Evolutionary conservation across 2,888 invertebrate genomes (phyloP).

Genomic region (Melanostoma mellinum): DNA sequence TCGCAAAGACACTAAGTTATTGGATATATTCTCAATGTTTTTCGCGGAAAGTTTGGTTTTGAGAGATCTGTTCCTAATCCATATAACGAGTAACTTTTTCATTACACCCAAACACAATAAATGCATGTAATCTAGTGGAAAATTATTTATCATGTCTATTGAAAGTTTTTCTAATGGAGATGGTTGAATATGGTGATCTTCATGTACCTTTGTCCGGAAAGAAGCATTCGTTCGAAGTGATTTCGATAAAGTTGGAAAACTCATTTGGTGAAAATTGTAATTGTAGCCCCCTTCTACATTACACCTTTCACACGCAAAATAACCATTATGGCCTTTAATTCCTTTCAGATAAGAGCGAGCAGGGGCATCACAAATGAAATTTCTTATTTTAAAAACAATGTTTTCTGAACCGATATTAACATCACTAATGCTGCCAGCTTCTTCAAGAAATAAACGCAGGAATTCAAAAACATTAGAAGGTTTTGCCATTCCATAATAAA

Average conservation of each 20-base stretch:
- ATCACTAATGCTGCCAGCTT: too few relatives aligned
- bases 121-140: constrained; percentile 28
- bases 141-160: neutral
- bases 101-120: constrained; percentile 21
- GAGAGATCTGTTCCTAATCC: constrained; percentile 5
- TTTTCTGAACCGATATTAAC: too few relatives aligned
- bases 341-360: too few relatives aligned
- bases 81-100: constrained; percentile 17
- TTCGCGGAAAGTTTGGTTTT: neutral
- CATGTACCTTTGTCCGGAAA: neutral
- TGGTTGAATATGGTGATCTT: neutral
- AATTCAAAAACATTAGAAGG: too few relatives aligned
- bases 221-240: constrained; percentile 2
- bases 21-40: neutral
- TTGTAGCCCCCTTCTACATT: neutral
- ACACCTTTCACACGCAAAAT: constrained; percentile 1
- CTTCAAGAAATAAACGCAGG: too few relatives aligned
- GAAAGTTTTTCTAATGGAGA: constrained; percentile 5
- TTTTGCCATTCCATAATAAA: too few relatives aligned
- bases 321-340: neutral
- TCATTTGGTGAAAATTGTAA: neutral
- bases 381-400: too few relatives aligned
- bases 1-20: neutral
- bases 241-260: neutral
- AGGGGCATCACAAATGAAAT: too few relatives aligned